Conservation (phyloP, 1,140 invertebrate genomes). For the Helicoverpa zea region DNA sequence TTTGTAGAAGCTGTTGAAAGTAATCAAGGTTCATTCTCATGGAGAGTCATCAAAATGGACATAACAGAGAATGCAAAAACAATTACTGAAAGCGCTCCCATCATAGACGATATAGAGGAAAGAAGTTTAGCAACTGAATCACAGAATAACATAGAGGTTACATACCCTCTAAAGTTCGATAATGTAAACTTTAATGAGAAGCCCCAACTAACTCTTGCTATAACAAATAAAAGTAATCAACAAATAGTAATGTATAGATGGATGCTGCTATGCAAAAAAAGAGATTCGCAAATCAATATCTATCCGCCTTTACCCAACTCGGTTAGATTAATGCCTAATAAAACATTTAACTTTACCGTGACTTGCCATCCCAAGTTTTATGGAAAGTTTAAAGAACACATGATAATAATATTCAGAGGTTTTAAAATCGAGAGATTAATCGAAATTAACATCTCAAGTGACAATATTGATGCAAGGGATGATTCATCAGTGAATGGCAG, state of each 20-base stretch:
- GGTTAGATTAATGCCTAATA: conserved; percentile 66
- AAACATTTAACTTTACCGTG: conserved; percentile 68
- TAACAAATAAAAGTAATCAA: conserved; percentile 75
- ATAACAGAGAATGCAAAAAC: conserved; percentile 56
- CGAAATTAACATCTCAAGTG: conserved; percentile 70
- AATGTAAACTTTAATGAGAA: conserved; percentile 65
- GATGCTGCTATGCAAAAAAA: conserved; percentile 75
- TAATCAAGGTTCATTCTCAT: conserved; percentile 87
- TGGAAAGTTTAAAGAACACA: conserved; percentile 72
- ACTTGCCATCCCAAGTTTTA: conserved; percentile 79
- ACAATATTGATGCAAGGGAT: conserved; percentile 42
- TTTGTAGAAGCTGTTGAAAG: conserved; percentile 90
- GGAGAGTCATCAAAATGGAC: conserved; percentile 88
- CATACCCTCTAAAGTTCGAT: conserved; percentile 75
- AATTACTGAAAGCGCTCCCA: neutral
- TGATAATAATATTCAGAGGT: conserved; percentile 75
- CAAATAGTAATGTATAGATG: conserved; percentile 74
- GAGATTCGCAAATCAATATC: conserved; percentile 72
- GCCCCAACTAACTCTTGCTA: conserved; percentile 59
- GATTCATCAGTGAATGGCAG: neutral
- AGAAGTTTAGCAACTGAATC: conserved; percentile 64
- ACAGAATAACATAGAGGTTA: conserved; percentile 69
- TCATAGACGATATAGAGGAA: conserved; percentile 58
- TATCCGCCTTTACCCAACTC: conserved; percentile 71
- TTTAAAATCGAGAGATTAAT: conserved; percentile 79